Evolutionary conservation across 2,113 vertebrate genomes (phyloP), one percentile per base, ranked within the genome.

Genomic region (Trinectes maculatus): DNA sequence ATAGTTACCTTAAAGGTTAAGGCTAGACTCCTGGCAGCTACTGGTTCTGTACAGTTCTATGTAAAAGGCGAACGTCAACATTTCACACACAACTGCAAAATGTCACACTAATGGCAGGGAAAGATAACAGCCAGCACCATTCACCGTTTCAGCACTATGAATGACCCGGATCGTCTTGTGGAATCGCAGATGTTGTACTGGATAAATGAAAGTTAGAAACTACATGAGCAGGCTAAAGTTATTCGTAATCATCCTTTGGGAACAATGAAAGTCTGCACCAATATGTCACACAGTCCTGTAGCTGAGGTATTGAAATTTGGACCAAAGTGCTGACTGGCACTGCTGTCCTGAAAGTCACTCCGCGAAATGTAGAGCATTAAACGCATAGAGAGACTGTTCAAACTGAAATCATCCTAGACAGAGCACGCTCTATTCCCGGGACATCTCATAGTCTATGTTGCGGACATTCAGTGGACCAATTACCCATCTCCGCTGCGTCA

Each of bases 401-500:
- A 78, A 65, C 49, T 40, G 70, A 66, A 24, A 75, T 39, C 43
- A 67, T 76, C 55, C 64, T 62, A 39, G 71, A 85, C 48, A 48
- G 53, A 75, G 60, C 56, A 72, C 62, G 43, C 54, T 57, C 7
- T 49, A 36, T 62, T 75, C 64, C 69, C 65, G 10, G 24, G 78
- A 73, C 79, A 63, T 71, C 64, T 68, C 64, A 28, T 67, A 73
- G 54, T 75, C 71, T 57, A 43, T 73, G 74, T 70, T 58, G 43
- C 49, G 28, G 56, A 64, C 48, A 67, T 75, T 56, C 77, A 71
- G 65, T 57, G 49, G 68, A 70, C 77, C 83, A 87, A 86, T 87
- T 87, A 87, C 77, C 64, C 47, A 65, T 81, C 82, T 72, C 69
- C 54, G 56, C 74, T 69, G 70, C 66, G 61, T 85, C 73, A 85